A percentile compares a stretch with the other conserved stretches of the same genome.
Evolutionary conservation across 2,113 vertebrate species (phyloP).

Genomic region (Syrmaticus mikado): DNA sequence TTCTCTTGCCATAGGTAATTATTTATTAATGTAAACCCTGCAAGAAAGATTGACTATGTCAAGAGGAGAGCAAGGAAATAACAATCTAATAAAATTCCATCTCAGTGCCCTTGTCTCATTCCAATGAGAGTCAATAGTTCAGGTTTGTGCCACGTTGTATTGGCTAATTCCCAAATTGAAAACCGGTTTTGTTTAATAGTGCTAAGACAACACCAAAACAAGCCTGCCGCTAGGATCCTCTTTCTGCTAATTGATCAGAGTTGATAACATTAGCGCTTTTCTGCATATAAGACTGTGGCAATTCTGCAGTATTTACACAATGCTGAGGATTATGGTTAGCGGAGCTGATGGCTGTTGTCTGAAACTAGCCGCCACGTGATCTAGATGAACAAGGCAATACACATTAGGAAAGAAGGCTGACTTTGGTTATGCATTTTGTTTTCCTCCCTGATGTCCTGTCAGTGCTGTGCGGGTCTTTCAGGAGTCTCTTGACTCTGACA

Average conservation of each 20-base stretch:
- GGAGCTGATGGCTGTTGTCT: slow-evolving; percentile 15
- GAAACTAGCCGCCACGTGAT: slow-evolving; percentile 13
- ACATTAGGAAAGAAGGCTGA: neutral
- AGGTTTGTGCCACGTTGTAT: neutral
- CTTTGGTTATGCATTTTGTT: slow-evolving; percentile 17
- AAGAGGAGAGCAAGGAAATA: slow-evolving; percentile 59
- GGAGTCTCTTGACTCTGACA: neutral
- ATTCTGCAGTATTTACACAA: slow-evolving; percentile 46
- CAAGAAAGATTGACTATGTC: slow-evolving; percentile 44
- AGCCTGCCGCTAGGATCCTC: slow-evolving; percentile 1
- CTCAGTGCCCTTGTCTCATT: slow-evolving; percentile 18
- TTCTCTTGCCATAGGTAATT: slow-evolving; percentile 47
- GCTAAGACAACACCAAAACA: slow-evolving; percentile 43
- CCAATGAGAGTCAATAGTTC: neutral
- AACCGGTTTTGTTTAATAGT: slow-evolving; percentile 40
- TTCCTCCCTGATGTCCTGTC: neutral
- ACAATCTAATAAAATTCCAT: slow-evolving; percentile 42
- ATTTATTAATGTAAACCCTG: slow-evolving; percentile 64
- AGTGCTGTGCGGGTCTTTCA: fast-evolving
- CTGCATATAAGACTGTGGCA: slow-evolving; percentile 16
- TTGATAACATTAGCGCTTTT: slow-evolving; percentile 44
- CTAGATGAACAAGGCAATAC: neutral
- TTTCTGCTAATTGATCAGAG: slow-evolving; percentile 55
- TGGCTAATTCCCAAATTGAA: slow-evolving; percentile 49
- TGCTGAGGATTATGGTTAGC: slow-evolving; percentile 39